Evolutionary conservation across 2,797 vertebrate species (phyloP).

Genomic region (Rhinella marina): DNA sequence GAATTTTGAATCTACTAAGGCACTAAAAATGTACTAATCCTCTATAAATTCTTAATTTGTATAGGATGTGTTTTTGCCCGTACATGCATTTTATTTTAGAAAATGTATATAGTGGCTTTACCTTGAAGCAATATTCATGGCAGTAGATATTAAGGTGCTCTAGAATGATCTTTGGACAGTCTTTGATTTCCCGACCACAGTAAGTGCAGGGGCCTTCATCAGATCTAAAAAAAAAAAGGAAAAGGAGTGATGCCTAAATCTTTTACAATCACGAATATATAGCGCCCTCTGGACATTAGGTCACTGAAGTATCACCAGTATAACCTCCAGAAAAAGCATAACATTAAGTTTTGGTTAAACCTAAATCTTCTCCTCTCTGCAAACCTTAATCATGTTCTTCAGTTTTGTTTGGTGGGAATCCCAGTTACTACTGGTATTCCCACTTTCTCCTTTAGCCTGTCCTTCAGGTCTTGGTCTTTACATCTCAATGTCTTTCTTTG

Average conservation of each 20-base stretch:
- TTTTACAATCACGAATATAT: neutral
- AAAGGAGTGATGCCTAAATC: neutral
- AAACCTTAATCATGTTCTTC: no score
- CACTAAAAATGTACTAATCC: neutral
- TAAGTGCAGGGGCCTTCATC: constrained; percentile 80
- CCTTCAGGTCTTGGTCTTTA: no score
- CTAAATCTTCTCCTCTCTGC: no score
- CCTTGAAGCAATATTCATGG: constrained; percentile 94
- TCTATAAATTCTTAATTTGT: neutral
- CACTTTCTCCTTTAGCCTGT: no score
- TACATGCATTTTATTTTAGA: neutral
- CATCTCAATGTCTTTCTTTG: no score
- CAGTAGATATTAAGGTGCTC: constrained; percentile 92
- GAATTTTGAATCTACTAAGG: no score
- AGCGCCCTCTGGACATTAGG: neutral
- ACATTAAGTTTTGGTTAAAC: neutral
- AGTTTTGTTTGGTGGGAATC: no score
- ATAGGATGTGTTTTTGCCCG: neutral
- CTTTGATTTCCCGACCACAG: constrained; percentile 83
- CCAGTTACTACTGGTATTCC: no score
- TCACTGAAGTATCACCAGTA: neutral
- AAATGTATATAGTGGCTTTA: constrained; percentile 65
- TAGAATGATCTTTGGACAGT: constrained; percentile 89
- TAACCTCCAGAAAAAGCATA: neutral
- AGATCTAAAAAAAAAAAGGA: constrained; percentile 62